These are phyloP conservation scores for Tachina fera DNA, from an alignment of 2,888 invertebrate species.

Conservation along the genomic window DNA sequence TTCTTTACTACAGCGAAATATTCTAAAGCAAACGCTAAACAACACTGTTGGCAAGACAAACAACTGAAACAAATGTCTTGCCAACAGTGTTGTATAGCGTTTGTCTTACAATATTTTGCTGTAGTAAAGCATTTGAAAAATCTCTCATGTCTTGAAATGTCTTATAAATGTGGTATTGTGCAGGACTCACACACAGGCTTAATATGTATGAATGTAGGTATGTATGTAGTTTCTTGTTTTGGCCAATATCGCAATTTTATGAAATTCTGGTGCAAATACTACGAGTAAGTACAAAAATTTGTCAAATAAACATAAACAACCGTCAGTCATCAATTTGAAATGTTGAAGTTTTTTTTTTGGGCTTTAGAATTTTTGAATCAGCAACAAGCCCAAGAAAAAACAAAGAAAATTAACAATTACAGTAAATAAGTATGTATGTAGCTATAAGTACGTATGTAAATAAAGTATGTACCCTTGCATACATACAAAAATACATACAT, in stretches of 20 bases:
- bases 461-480: not conserved
- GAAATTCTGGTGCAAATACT: conserved; percentile 10
- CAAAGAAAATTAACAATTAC: conserved; percentile 17
- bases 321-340: conserved; percentile 50
- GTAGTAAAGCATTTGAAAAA: too few species aligned
- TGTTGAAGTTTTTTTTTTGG: conserved; percentile 10
- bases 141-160: too few species aligned
- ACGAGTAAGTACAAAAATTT: conserved; percentile 37
- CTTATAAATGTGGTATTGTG: too few species aligned
- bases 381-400: conserved; percentile 49
- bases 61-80: too few species aligned
- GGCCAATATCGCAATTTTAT: not conserved
- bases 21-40: too few species aligned
- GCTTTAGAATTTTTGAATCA: conserved; percentile 31
- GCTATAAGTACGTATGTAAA: not conserved
- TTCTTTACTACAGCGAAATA: too few species aligned
- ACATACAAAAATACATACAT: conserved; percentile 1
- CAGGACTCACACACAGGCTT: too few species aligned
- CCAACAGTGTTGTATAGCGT: too few species aligned
- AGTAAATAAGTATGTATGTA: too few species aligned
- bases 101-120: too few species aligned
- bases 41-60: too few species aligned
- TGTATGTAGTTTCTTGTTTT: not conserved
- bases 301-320: conserved; percentile 52
- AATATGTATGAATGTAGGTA: too few species aligned